These are phyloP conservation scores for Bombus balteatus DNA, from an alignment of 1,140 invertebrate genomes.

Conservation along the genomic window DNA sequence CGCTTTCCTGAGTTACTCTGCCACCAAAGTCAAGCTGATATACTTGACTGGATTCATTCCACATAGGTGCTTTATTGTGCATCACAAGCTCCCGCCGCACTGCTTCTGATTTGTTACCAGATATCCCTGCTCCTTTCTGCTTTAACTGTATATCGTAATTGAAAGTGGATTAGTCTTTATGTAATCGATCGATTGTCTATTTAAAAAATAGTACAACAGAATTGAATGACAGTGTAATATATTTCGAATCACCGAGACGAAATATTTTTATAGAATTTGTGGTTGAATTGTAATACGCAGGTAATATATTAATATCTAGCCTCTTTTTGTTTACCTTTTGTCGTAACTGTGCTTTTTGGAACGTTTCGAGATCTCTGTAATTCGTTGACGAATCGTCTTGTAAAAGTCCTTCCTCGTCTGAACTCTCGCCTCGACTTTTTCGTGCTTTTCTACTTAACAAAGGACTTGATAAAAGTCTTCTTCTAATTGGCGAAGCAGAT, in stretches of 20 bases:
- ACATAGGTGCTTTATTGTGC: constrained; percentile 99
- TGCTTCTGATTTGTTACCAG: constrained; percentile 81
- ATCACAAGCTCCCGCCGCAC: constrained; percentile 93
- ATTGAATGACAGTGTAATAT: neutral
- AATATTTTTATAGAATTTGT: neutral
- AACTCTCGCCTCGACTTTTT: constrained; percentile 91
- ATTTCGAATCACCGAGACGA: neutral
- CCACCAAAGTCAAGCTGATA: constrained; percentile 99
- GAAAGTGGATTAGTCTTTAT: neutral
- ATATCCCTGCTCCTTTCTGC: constrained; percentile 83
- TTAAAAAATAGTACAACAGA: too few species aligned
- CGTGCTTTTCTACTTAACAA: constrained; percentile 89
- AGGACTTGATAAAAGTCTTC: constrained; percentile 90
- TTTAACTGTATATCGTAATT: constrained; percentile 83
- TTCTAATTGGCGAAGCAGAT: constrained; percentile 90
- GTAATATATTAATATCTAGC: neutral
- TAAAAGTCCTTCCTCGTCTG: constrained; percentile 91
- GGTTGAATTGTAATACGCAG: neutral
- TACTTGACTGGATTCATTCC: constrained; percentile 99
- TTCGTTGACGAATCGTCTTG: constrained; percentile 86
- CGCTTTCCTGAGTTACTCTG: constrained; percentile 98
- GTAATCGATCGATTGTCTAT: too few species aligned
- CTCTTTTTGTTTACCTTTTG: constrained; percentile 89
- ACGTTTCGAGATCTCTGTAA: constrained; percentile 95
- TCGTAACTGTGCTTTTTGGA: constrained; percentile 96